These are phyloP conservation scores for Actenoides lindsayi DNA, from an alignment of 2,113 vertebrate species.

Conservation along the genomic window DNA sequence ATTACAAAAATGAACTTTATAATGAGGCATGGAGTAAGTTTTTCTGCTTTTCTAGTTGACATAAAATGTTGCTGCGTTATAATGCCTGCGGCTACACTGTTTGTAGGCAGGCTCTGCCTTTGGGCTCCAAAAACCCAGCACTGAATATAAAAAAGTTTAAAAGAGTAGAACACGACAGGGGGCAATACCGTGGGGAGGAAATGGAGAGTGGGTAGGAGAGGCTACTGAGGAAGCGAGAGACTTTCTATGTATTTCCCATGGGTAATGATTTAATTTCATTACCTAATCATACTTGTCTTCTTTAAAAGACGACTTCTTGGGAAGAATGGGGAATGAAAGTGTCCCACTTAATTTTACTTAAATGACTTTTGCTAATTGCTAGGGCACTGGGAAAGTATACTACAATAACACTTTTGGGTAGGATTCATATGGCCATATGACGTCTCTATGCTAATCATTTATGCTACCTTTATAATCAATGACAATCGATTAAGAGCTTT, in stretches of 20 bases:
- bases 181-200: neutral
- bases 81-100: rapidly evolving
- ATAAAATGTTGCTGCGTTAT: neutral
- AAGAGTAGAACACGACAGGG: neutral
- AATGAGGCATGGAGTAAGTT: neutral
- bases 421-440: neutral
- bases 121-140: neutral
- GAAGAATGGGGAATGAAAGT: neutral
- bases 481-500: conserved; percentile 40
- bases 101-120: neutral
- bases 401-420: neutral
- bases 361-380: neutral
- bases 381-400: neutral
- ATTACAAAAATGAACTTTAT: neutral
- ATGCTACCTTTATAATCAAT: neutral
- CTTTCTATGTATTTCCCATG: neutral
- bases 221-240: neutral
- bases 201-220: neutral
- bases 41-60: neutral
- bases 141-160: neutral
- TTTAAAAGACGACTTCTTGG: neutral
- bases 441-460: neutral
- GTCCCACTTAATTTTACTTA: neutral
- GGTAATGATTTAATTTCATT: neutral
- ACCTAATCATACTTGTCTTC: neutral